A percentile compares a stretch with the other conserved stretches of the same genome.
Conservation (phyloP, 2,113 vertebrate genomes). For the Polypterus senegalus region DNA sequence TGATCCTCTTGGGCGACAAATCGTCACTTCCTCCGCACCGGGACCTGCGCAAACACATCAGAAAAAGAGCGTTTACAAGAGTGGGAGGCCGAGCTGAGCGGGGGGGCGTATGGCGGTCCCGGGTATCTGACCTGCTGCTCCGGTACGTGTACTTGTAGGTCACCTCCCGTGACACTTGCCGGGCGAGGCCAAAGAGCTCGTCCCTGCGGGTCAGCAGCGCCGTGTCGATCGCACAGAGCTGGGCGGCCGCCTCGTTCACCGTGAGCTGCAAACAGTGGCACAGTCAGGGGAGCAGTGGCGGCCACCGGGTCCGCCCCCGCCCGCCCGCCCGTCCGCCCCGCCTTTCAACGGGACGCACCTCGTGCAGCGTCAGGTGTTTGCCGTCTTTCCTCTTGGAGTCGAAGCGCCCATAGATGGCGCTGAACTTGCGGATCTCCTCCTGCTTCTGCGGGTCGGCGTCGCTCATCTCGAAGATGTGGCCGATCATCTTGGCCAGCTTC, state of each 20-base stretch:
- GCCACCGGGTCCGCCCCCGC: too few relatives aligned
- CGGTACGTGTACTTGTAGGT: slow-evolving; percentile 93
- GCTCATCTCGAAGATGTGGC: slow-evolving; percentile 90
- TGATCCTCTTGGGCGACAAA: slow-evolving; percentile 87
- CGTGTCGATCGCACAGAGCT: slow-evolving; percentile 82
- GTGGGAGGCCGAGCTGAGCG: slow-evolving; percentile 1
- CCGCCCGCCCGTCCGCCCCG: too few relatives aligned
- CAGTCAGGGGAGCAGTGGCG: too few relatives aligned
- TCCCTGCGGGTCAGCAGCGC: slow-evolving; percentile 80
- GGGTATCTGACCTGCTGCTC: slow-evolving; percentile 75
- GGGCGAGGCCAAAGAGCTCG: slow-evolving; percentile 80
- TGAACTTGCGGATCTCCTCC: slow-evolving; percentile 94
- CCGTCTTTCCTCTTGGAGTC: slow-evolving; percentile 95
- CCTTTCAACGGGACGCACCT: slow-evolving; percentile 49
- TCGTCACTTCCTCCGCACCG: slow-evolving; percentile 85
- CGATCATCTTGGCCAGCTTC: slow-evolving; percentile 92
- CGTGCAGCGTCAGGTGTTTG: slow-evolving; percentile 89
- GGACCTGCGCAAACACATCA: slow-evolving; percentile 47
- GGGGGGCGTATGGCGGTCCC: too few relatives aligned
- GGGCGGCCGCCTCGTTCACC: slow-evolving; percentile 89
- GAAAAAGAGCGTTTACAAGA: slow-evolving; percentile 14
- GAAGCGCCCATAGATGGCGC: slow-evolving; percentile 94
- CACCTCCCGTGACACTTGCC: slow-evolving; percentile 90
- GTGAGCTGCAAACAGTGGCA: slow-evolving; percentile 57
- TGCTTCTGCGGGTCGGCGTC: slow-evolving; percentile 80